Conservation (phyloP, 2,113 vertebrate species). For the Xiphias gladius region DNA sequence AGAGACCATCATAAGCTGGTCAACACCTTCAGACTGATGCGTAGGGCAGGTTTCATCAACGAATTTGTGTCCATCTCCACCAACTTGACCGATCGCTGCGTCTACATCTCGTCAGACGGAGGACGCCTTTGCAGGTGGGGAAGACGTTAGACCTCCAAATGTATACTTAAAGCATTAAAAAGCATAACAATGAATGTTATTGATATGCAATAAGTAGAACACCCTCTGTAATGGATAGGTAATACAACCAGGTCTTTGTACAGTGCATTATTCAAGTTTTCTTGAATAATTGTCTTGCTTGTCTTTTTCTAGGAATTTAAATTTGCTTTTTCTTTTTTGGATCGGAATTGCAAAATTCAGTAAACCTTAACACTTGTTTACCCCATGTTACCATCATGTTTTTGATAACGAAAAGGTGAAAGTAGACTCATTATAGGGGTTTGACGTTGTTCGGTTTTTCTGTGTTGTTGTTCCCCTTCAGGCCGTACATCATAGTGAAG, state of each 20-base stretch:
- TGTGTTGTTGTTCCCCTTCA: slow-evolving; percentile 64
- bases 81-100: slow-evolving; percentile 95
- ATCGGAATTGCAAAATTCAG: neutral
- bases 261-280: neutral
- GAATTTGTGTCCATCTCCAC: slow-evolving; percentile 99
- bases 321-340: neutral
- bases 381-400: too few species aligned
- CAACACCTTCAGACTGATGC: slow-evolving; percentile 94
- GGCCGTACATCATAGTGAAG: slow-evolving; percentile 98
- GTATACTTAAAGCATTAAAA: neutral
- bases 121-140: slow-evolving; percentile 95
- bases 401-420: neutral
- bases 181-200: neutral
- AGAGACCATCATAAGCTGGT: slow-evolving; percentile 94
- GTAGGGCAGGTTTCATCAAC: slow-evolving; percentile 96
- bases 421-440: neutral
- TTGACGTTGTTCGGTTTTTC: neutral
- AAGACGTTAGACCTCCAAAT: too few species aligned
- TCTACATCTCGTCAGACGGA: slow-evolving; percentile 98
- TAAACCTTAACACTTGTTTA: neutral
- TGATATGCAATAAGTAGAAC: neutral
- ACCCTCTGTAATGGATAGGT: neutral
- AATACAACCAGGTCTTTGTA: neutral
- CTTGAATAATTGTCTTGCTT: too few species aligned
- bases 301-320: neutral